Evolutionary conservation across 2,888 invertebrate species (phyloP).

Genomic region (Lacanobia wlatinum): DNA sequence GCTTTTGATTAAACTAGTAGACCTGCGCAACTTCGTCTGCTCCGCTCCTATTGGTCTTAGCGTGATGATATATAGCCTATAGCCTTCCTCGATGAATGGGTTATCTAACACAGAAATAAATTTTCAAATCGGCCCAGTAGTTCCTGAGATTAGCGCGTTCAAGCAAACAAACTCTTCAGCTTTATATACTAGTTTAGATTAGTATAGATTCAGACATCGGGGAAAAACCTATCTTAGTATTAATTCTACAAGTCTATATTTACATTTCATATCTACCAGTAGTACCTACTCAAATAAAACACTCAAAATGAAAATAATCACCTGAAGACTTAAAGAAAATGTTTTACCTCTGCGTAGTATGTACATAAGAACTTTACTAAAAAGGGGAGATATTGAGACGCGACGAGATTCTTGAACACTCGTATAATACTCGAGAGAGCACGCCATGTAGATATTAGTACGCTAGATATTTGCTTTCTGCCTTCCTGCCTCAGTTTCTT

Average conservation of each 20-base stretch:
- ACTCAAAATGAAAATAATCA: conserved; percentile 16
- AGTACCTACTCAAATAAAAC: not conserved
- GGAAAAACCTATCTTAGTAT: not conserved
- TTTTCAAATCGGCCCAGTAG: too few relatives aligned
- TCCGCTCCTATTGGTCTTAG: too few relatives aligned
- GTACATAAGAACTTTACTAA: conserved; percentile 56
- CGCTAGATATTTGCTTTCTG: conserved; percentile 61
- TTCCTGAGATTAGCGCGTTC: too few relatives aligned
- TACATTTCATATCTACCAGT: not conserved
- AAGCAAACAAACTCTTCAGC: too few relatives aligned
- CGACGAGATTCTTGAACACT: conserved; percentile 67
- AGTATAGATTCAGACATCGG: too few relatives aligned
- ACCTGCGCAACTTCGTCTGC: too few relatives aligned
- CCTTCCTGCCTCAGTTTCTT: conserved; percentile 70
- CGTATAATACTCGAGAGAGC: conserved; percentile 60
- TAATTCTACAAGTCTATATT: not conserved
- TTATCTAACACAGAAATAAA: too few relatives aligned
- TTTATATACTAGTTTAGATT: too few relatives aligned
- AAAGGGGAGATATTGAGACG: conserved; percentile 68
- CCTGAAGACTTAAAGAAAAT: conserved; percentile 32
- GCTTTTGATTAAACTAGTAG: too few relatives aligned
- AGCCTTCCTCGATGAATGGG: too few relatives aligned
- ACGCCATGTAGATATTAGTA: conserved; percentile 61
- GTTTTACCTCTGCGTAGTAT: conserved; percentile 24
- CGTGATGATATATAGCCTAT: too few relatives aligned